A percentile compares a stretch with the other conserved stretches of the same genome.
Conservation (phyloP, 2,113 vertebrate genomes). For the Trinectes maculatus region DNA sequence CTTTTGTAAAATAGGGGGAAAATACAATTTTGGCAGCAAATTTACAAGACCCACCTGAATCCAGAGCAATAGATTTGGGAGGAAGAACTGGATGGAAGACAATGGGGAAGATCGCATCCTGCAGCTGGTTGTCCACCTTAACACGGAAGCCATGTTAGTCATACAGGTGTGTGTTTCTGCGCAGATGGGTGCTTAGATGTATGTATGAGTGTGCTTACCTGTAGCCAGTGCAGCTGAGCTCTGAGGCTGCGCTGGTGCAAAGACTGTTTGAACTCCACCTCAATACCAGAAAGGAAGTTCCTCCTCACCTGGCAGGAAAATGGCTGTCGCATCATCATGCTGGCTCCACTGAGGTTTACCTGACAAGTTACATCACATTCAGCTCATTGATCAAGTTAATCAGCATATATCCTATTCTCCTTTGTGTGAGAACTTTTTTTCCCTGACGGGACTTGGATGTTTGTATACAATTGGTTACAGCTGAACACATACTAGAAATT, state of each 20-base stretch:
- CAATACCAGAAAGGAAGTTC: slow-evolving; percentile 93
- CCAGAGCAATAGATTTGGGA: slow-evolving; percentile 94
- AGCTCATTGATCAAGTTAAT: not conserved
- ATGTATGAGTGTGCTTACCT: slow-evolving; percentile 80
- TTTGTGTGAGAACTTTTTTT: too few species aligned
- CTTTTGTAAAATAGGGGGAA: too few species aligned
- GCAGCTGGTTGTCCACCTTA: slow-evolving; percentile 95
- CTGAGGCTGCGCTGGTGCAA: slow-evolving; percentile 92
- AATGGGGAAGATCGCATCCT: slow-evolving; percentile 93
- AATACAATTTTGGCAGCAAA: too few species aligned
- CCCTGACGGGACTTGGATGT: too few species aligned
- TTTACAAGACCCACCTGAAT: slow-evolving; percentile 95
- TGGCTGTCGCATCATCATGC: slow-evolving; percentile 92
- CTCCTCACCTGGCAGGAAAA: slow-evolving; percentile 85
- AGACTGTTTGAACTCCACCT: slow-evolving; percentile 93
- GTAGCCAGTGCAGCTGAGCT: slow-evolving; percentile 93
- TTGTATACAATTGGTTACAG: too few species aligned
- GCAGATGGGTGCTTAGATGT: not conserved
- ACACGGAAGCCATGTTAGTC: not conserved
- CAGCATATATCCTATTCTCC: too few species aligned
- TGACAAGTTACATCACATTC: slow-evolving; percentile 63
- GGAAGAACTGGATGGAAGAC: slow-evolving; percentile 96
- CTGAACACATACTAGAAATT: too few species aligned
- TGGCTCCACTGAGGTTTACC: slow-evolving; percentile 88
- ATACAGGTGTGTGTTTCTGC: not conserved